Evolutionary conservation across 2,888 invertebrate genomes (phyloP).

Genomic region (Ecliptopera silaceata): DNA sequence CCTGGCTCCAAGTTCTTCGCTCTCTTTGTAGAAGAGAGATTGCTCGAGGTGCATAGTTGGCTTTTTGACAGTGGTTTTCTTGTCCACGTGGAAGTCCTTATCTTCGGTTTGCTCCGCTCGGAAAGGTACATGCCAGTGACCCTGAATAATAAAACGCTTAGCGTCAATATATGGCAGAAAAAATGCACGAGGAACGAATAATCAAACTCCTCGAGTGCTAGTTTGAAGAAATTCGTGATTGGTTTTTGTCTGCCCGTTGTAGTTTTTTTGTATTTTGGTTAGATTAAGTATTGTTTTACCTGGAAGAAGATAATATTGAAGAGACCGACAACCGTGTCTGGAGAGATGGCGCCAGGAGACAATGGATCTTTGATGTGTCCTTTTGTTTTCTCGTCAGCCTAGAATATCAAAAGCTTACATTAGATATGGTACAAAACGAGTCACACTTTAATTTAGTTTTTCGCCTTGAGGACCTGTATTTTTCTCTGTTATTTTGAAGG

Average conservation of each 20-base stretch:
- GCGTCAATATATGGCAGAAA: not conserved
- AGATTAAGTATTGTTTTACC: slow-evolving; percentile 25
- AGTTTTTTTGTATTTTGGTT: not conserved
- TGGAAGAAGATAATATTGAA: slow-evolving; percentile 57
- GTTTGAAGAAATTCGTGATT: not conserved
- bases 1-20: slow-evolving; percentile 49
- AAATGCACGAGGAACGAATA: no score
- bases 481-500: no score
- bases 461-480: no score
- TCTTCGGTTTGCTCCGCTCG: slow-evolving; percentile 47
- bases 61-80: slow-evolving; percentile 46
- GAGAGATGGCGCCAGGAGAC: slow-evolving; percentile 33
- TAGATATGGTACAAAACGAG: no score
- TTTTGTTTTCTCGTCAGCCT: slow-evolving; percentile 52
- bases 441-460: no score
- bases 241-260: not conserved
- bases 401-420: slow-evolving; percentile 19
- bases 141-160: slow-evolving; percentile 39
- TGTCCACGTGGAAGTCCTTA: slow-evolving; percentile 51
- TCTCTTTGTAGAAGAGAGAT: slow-evolving; percentile 49
- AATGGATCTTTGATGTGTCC: slow-evolving; percentile 53
- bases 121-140: slow-evolving; percentile 60
- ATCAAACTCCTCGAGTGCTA: no score
- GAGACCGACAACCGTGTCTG: slow-evolving; percentile 43
- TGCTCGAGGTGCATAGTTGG: slow-evolving; percentile 52